Percentiles rank a stretch among this genome's conserved stretches.
Evolutionary conservation across 2,113 vertebrate genomes (phyloP).

Genomic region (Aythya baeri): DNA sequence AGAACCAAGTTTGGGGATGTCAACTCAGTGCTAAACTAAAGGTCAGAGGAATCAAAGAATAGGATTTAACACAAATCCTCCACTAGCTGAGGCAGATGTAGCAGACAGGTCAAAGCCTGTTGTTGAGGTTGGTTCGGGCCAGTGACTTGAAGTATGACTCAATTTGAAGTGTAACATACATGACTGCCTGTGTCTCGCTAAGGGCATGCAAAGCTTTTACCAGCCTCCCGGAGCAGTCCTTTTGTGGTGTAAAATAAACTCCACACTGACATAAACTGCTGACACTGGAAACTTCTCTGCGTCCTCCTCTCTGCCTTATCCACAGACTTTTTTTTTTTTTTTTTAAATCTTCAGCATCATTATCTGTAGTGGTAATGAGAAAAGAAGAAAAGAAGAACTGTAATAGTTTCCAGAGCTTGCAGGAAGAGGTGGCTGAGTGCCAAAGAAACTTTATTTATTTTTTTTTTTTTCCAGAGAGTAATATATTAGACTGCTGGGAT

Average conservation of each 20-base stretch:
- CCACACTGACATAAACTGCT: constrained; percentile 14
- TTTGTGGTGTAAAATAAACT: constrained; percentile 41
- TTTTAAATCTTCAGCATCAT: neutral
- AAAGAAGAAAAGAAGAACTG: constrained; percentile 1
- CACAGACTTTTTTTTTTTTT: constrained; percentile 1
- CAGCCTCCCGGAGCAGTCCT: neutral
- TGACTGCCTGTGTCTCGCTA: neutral
- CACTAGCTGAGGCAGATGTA: neutral
- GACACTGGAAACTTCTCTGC: constrained; percentile 34
- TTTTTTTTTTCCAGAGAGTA: neutral
- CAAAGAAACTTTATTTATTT: neutral
- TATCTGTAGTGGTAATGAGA: constrained; percentile 10
- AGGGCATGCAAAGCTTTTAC: neutral
- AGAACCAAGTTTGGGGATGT: neutral
- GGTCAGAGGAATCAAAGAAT: neutral
- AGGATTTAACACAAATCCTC: neutral
- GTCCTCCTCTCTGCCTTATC: constrained; percentile 11
- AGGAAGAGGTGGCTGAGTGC: neutral
- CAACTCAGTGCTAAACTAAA: neutral
- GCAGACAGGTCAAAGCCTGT: neutral
- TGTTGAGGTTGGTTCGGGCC: neutral
- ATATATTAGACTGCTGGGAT: neutral
- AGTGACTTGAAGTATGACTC: neutral
- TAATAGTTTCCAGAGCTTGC: constrained; percentile 52
- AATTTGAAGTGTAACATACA: neutral